Evolutionary conservation across 2,888 invertebrate species (phyloP), one percentile per base, ranked within the genome.

Genomic region (Mantis religiosa): DNA sequence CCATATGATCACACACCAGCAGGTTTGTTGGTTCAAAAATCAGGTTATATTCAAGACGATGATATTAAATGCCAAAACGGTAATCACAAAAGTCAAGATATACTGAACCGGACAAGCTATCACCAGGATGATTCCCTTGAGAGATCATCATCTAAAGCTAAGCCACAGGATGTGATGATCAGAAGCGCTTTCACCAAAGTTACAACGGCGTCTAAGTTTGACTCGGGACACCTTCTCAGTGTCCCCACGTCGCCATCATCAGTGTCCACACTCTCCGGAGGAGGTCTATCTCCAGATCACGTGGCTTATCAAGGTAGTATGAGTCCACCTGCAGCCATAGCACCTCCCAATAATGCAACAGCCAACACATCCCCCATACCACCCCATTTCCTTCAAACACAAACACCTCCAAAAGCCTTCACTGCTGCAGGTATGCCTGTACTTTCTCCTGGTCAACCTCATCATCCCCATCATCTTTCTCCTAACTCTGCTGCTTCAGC

Each of bases 181-280:
- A 89, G 90, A 28, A 97, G 97, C 93, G 98, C 98, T 12, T 98
- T 98, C 92, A 98, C 97, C 0, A 98, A 98, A 94, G 97, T 98
- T 89, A 94, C 93, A 91, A 91, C 89, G 30, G 90, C 90, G 54
- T 87, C 90, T 30, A 90, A 89, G 71, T 88, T 87, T n/a, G 84
- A 89, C 27, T 27, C 89, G 9, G 81, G 86, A 25, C 81, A 47
- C 41, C 83, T 89, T 20, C 88, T 71, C 71, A 89, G 85, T 88
- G 88, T 90, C 20, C 90, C 91, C 14, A 89, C 90, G 9, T 91
- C 91, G 27, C 91, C 91, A 2, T 91, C 91, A 1, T 91, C 91
- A 7, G 91, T 90, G 3, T 91, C 91, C 1, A 90, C 90, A 15
- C 88, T 90, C 0, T 91, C 91, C 30, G 90, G 91, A 83, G 90